These are phyloP conservation scores for Ennomos quercinarius DNA, from an alignment of 2,888 invertebrate genomes.

Conservation along the genomic window DNA sequence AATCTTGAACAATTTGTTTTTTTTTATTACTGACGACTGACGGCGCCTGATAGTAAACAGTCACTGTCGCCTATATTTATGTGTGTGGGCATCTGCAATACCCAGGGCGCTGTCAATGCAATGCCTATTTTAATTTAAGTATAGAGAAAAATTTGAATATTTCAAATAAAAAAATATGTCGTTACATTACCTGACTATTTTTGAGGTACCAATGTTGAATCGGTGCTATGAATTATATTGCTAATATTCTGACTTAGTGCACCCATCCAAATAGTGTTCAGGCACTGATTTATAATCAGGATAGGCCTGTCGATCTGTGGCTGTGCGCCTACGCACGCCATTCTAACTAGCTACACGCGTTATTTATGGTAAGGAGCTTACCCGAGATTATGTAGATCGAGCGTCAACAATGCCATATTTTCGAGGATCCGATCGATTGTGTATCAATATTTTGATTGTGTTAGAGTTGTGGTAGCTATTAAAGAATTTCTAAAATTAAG, in stretches of 20 bases:
- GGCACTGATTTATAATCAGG: constrained; percentile 83
- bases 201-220: too few species aligned
- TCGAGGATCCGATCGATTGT: constrained; percentile 52
- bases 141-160: too few species aligned
- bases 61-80: too few species aligned
- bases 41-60: too few species aligned
- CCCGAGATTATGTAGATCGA: constrained; percentile 79
- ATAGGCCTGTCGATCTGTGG: constrained; percentile 77
- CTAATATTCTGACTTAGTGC: constrained; percentile 36
- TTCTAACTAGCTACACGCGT: constrained; percentile 82
- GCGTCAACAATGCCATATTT: constrained; percentile 78
- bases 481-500: constrained; percentile 11
- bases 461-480: constrained; percentile 17
- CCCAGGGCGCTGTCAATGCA: too few species aligned
- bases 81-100: too few species aligned
- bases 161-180: too few species aligned
- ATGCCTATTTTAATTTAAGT: too few species aligned
- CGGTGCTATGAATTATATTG: neutral
- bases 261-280: constrained; percentile 58
- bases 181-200: too few species aligned
- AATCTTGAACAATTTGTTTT: too few species aligned
- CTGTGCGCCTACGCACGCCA: constrained; percentile 77
- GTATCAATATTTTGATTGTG: constrained; percentile 52
- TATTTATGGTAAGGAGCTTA: constrained; percentile 85
- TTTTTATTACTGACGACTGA: too few species aligned